A percentile compares a stretch with the other conserved stretches of the same genome.
Conservation (phyloP, 37 sponge, comb jelly and placozoan species). For the Trichoplax adhaerens region DNA sequence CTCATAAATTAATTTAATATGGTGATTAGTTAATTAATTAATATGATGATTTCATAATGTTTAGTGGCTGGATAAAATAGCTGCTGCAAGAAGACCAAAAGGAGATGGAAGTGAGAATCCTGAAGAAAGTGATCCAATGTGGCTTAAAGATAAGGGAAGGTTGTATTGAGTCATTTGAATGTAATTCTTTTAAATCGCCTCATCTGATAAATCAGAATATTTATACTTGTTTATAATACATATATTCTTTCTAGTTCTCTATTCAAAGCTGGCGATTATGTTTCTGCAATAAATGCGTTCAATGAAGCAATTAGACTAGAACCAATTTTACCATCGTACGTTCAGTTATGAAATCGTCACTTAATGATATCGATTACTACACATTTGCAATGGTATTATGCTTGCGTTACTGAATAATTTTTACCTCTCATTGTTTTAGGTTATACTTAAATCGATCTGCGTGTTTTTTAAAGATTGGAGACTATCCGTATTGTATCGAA, state of each 20-base stretch:
- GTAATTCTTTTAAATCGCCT: not conserved
- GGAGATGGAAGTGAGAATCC: conserved; percentile 25
- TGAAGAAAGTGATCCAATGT: conserved; percentile 77
- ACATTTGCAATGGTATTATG: not conserved
- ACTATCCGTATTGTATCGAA: conserved; percentile 35
- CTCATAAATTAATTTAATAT: too few relatives aligned
- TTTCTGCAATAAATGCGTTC: conserved; percentile 83
- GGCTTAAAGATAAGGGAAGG: conserved; percentile 80
- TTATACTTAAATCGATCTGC: conserved; percentile 72
- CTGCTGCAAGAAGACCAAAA: conserved; percentile 46
- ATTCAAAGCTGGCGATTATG: conserved; percentile 61
- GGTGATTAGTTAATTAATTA: too few relatives aligned
- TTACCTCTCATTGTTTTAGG: conserved; percentile 3
- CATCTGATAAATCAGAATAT: too few relatives aligned
- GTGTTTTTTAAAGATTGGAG: conserved; percentile 34
- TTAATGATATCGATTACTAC: not conserved
- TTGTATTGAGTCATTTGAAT: not conserved
- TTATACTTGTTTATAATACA: not conserved
- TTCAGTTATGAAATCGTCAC: not conserved
- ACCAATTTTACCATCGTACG: conserved; percentile 39
- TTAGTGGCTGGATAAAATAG: conserved; percentile 80
- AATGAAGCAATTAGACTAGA: conserved; percentile 61
- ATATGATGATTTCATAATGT: too few relatives aligned
- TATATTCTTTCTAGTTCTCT: conserved; percentile 19
- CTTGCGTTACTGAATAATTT: conserved; percentile 8